Evolutionary conservation across 2,888 invertebrate genomes (phyloP).

Genomic region (Ctenicera cuprea): DNA sequence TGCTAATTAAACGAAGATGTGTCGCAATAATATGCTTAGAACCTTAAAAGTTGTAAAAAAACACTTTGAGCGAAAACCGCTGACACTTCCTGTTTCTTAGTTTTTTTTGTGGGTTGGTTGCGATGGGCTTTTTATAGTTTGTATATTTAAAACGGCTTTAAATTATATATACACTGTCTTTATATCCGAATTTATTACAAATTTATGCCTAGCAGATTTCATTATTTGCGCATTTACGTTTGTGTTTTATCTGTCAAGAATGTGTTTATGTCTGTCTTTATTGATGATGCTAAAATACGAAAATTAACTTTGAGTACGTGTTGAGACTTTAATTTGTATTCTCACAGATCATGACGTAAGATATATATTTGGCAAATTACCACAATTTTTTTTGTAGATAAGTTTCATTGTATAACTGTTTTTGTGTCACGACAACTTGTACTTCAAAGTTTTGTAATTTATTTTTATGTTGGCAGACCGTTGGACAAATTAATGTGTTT

Average conservation of each 20-base stretch:
- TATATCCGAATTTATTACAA: conserved; percentile 23
- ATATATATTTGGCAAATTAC: no score
- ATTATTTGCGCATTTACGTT: conserved; percentile 27
- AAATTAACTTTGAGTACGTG: conserved; percentile 12
- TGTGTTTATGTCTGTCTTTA: conserved; percentile 25
- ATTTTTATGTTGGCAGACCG: no score
- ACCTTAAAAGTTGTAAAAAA: no score
- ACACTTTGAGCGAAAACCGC: not conserved
- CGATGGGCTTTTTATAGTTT: conserved; percentile 38
- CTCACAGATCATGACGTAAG: not conserved
- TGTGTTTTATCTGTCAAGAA: conserved; percentile 32
- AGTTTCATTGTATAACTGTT: no score
- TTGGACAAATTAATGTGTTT: no score
- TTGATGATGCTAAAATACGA: conserved; percentile 16
- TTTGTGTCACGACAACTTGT: no score
- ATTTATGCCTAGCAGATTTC: conserved; percentile 33
- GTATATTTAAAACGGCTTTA: conserved; percentile 34
- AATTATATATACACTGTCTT: conserved; percentile 36
- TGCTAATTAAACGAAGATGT: no score
- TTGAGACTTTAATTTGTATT: not conserved
- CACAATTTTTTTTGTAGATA: no score
- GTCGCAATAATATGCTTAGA: no score
- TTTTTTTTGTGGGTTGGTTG: not conserved
- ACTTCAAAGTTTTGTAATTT: no score
- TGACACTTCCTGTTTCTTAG: not conserved